Evolutionary conservation across 30 jellyfish, hydroid and myxozoan species (phyloP).

Genomic region (Aurelia aurita): DNA sequence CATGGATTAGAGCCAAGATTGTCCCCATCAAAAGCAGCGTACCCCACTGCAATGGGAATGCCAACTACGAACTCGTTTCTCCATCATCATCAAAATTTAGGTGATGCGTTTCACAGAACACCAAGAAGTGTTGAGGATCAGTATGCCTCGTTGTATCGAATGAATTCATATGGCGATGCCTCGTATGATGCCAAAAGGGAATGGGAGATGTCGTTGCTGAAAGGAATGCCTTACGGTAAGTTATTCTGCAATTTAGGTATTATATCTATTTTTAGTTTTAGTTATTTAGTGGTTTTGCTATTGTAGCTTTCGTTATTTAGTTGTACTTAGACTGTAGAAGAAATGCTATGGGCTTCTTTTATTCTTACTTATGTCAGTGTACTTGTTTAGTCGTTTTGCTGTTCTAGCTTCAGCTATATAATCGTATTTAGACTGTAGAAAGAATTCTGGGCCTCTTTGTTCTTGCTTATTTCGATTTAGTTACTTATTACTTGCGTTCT

Average conservation of each 20-base stretch:
- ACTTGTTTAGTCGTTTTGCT: no score
- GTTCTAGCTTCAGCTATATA: no score
- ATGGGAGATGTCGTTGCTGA: slow-evolving; percentile 55
- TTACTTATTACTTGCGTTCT: no score
- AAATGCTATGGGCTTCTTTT: no score
- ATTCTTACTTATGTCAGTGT: no score
- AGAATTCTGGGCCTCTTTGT: no score
- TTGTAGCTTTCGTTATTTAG: no score
- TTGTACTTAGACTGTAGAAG: no score
- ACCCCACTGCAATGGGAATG: slow-evolving; percentile 9
- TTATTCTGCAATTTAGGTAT: neutral
- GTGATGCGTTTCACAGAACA: slow-evolving; percentile 29
- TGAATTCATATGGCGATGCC: slow-evolving; percentile 40
- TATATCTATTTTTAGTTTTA: neutral
- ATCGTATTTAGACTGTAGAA: no score
- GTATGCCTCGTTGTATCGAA: slow-evolving; percentile 28
- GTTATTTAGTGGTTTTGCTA: neutral
- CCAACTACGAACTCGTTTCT: slow-evolving; percentile 7
- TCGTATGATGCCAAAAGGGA: slow-evolving; percentile 38
- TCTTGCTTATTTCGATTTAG: no score
- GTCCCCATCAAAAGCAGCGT: slow-evolving; percentile 25
- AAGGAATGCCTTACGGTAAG: slow-evolving; percentile 62
- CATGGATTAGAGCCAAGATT: slow-evolving; percentile 28
- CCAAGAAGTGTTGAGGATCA: slow-evolving; percentile 31
- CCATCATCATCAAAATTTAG: slow-evolving; percentile 22